phyloP scores from a whole-genome alignment of 2,113 vertebrate genomes.

The Rostratula benghalensis region DNA sequence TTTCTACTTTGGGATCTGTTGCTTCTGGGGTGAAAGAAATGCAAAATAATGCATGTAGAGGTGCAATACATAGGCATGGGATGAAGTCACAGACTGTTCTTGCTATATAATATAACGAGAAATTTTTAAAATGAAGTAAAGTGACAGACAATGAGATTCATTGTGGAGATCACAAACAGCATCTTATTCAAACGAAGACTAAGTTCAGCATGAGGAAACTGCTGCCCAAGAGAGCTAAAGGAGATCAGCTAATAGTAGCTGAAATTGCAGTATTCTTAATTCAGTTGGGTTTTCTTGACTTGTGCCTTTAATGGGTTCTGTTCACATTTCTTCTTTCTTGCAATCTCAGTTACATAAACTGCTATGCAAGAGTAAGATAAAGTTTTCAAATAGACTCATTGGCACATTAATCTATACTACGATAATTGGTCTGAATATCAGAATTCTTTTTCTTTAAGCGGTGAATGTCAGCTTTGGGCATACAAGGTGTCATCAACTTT shows the following conservation, averaged over 20 bases:
- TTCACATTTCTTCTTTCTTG: constrained; percentile 41
- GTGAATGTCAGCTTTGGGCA: constrained; percentile 38
- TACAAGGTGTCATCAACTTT: constrained; percentile 60
- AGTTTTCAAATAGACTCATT: constrained; percentile 45
- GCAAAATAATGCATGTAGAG: background rate
- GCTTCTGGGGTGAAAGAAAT: background rate
- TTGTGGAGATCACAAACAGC: background rate
- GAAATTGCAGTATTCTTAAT: constrained; percentile 25
- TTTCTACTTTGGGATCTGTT: background rate
- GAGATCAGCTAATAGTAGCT: constrained; percentile 8
- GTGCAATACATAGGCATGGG: background rate
- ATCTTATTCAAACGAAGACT: background rate
- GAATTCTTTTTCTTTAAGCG: constrained; percentile 40
- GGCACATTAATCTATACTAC: constrained; percentile 35
- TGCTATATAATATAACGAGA: background rate
- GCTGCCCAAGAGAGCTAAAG: background rate
- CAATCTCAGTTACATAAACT: constrained; percentile 47
- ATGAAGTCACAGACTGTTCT: background rate
- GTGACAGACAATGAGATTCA: background rate
- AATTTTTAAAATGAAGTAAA: background rate
- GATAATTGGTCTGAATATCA: constrained; percentile 35
- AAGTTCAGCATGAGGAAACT: background rate
- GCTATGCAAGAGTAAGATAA: constrained; percentile 53
- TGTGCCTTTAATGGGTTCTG: background rate
- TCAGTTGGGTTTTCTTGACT: constrained; percentile 9